Evolutionary conservation across 2,888 invertebrate species (phyloP), one percentile per base, ranked within the genome.

Genomic region (Lasioglossum marginatum): DNA sequence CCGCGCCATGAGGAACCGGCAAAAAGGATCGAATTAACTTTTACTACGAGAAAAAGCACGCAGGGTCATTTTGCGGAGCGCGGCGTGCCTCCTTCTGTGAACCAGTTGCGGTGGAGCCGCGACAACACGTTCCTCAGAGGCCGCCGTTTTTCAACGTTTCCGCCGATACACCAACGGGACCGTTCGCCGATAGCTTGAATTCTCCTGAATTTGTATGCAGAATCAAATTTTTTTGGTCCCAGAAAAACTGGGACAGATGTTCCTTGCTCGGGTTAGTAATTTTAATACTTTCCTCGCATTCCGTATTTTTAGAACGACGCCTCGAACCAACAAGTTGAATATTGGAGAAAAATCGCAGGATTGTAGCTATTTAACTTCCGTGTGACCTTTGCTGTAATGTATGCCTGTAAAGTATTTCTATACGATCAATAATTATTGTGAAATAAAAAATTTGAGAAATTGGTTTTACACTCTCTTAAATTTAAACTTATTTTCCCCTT

Each of bases 21-120:
- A 87, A 82, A 93, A 94, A 94, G 91, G 89, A 81, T 87, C 87
- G 89, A 93, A 93, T 93, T 92, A 93, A 93, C 94, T 94, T 94
- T 94, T 93, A 93, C 91, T 86, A 76, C 79, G 83, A 75, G 90
- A 92, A 93, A 92, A 93, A 94, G 86, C 78, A 60, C 23, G 81
- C 34, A 60, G 73, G 66, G 76, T 82, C 77, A 85, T 88, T 87
- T 85, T 80, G 81, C 77, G 66, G 37, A 68, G 63, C 82, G 81
- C 81, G 72, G 68, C 75, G 66, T 81, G 72, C 85, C 77, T 63
- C 37, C 63, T 57, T 81, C 77, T 70, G 74, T 81, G 81, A 80
- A 79, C 85, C 82, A 81, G 85, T 85, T 79, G 78, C 79, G 23
- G 31, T 57, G 72, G 40, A 40, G 12, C 12, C 70, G 34, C 66